A percentile compares a stretch with the other conserved stretches of the same genome.
Evolutionary conservation across 2,113 vertebrate genomes (phyloP).

Genomic region (Thunnus maccoyii): DNA sequence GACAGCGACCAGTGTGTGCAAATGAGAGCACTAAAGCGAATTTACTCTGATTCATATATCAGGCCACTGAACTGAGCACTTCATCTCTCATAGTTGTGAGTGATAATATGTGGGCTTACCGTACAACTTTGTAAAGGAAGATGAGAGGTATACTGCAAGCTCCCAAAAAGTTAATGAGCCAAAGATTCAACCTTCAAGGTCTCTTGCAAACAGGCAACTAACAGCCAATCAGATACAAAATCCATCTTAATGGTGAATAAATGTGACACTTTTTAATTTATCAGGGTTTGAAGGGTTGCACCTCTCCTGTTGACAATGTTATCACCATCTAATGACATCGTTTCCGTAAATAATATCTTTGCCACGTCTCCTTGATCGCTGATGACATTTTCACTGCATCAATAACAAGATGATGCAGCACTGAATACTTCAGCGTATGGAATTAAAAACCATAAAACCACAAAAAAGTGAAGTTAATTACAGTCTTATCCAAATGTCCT

Average conservation of each 20-base stretch:
- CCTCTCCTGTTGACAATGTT: background rate
- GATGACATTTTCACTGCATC: background rate
- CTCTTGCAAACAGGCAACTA: too few relatives aligned
- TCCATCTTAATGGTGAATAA: background rate
- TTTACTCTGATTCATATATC: conserved; percentile 10
- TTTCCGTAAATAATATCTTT: background rate
- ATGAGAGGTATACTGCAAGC: too few relatives aligned
- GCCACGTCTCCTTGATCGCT: background rate
- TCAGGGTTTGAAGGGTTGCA: background rate
- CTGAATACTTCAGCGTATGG: too few relatives aligned
- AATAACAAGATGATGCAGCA: background rate
- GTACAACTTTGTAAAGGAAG: too few relatives aligned
- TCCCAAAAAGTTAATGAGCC: too few relatives aligned
- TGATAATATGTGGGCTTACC: background rate
- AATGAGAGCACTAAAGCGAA: background rate
- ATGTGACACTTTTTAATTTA: background rate
- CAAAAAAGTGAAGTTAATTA: too few relatives aligned
- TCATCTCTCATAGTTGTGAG: background rate
- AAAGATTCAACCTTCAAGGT: too few relatives aligned
- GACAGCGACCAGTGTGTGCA: conserved; percentile 26
- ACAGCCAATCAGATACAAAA: background rate
- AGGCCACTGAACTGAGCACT: background rate
- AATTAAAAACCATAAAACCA: too few relatives aligned
- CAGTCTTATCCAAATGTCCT: too few relatives aligned
- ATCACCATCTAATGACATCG: background rate